These are phyloP conservation scores for Echinometra lucunter DNA, from an alignment of 53 echinoderm and acorn worm species.

Conservation along the genomic window DNA sequence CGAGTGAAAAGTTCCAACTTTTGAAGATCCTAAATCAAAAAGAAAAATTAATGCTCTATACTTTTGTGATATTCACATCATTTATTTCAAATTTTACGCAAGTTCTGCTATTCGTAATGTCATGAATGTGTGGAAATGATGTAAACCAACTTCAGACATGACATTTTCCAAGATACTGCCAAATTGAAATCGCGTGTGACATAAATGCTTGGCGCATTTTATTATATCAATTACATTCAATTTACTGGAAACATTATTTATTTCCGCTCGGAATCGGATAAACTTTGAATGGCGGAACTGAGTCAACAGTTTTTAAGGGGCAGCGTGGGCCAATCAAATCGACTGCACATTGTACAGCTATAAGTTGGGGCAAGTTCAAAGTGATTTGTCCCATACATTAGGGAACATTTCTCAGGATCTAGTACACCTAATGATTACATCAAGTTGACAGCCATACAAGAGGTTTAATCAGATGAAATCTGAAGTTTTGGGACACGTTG, in stretches of 20 bases:
- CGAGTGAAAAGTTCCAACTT: not conserved
- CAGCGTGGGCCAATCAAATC: not conserved
- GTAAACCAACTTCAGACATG: not conserved
- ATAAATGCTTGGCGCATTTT: not conserved
- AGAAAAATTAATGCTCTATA: too few relatives aligned
- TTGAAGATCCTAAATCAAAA: not conserved
- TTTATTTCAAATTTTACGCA: not conserved
- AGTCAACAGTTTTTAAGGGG: not conserved
- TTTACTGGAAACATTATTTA: not conserved
- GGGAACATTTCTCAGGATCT: too few relatives aligned
- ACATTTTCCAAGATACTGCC: not conserved
- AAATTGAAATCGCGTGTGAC: not conserved
- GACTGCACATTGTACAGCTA: not conserved
- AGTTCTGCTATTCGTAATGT: not conserved
- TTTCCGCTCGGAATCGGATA: not conserved
- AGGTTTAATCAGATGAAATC: too few relatives aligned
- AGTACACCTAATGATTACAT: too few relatives aligned
- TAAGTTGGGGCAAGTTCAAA: too few relatives aligned
- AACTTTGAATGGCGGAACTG: not conserved
- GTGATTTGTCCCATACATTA: too few relatives aligned
- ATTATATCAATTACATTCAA: not conserved
- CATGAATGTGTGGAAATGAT: not conserved
- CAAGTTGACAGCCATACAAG: too few relatives aligned
- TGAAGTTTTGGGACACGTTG: too few relatives aligned
- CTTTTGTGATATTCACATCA: not conserved